Evolutionary conservation across 2,888 invertebrate genomes (phyloP), one percentile per base, ranked within the genome.

Genomic region (Ashinkailepas kermadecensis): DNA sequence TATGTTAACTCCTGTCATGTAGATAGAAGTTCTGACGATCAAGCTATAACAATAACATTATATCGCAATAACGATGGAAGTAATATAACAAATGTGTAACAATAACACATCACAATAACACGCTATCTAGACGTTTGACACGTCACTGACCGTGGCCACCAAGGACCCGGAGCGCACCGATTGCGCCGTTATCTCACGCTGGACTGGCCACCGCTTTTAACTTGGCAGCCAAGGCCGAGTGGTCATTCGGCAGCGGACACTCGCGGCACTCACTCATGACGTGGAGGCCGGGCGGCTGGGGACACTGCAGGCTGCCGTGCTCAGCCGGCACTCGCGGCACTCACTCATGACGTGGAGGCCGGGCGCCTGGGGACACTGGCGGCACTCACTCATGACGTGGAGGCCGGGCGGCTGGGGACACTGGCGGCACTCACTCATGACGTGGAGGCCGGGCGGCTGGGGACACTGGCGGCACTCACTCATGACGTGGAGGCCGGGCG

Each of bases 341-440:
- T 92, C 88, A 95, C 95, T 94, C 89, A 95, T 94, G 88, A 95
- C 95, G 84, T 92, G 92, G 86, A 95, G 94, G 81, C 95, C 95
- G 86, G 92, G 91, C 0, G 94, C 93, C 86, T 95, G 93, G 15
- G 94, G 93, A 87, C 95, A 95, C 87, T 94, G 11, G 25, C 25
- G 7, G 21, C 54, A 91, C 93, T 92, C 88, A 95, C 95, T 94
- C 89, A 95, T 94, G 88, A 95, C 95, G 84, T 92, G 92, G 86
- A 95, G 94, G 81, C 95, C 95, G 86, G 92, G 91, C 0, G 94
- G 93, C 86, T 95, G 93, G 94, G 94, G 93, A 87, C 95, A 95
- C 87, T 94, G 1, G 12, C 25, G 7, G 21, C 54, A 91, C 93
- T 92, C 88, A 95, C 95, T 94, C 89, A 95, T 94, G 88, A 95